These are phyloP conservation scores for Rafetus swinhoei DNA, from an alignment of 2,113 vertebrate species.

Conservation along the genomic window DNA sequence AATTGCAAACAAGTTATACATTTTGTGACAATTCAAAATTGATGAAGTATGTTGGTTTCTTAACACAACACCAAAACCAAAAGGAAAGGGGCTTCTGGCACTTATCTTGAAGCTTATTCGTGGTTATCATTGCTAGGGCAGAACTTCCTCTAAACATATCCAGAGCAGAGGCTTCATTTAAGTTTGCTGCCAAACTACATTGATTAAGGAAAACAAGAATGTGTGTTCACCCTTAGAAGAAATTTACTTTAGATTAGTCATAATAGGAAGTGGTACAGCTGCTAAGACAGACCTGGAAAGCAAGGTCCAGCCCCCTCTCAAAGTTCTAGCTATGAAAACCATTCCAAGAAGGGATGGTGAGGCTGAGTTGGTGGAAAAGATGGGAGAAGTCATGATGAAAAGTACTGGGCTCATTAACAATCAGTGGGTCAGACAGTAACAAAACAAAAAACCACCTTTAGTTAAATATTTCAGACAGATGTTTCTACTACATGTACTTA, in stretches of 20 bases:
- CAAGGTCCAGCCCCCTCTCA: not conserved
- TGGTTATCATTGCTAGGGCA: not conserved
- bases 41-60: constrained; percentile 3
- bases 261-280: constrained; percentile 63
- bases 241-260: constrained; percentile 38
- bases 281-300: constrained; percentile 56
- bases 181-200: constrained; percentile 35
- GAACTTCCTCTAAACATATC: constrained; percentile 24
- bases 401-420: not conserved
- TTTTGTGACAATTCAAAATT: constrained; percentile 33
- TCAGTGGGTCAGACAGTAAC: constrained; percentile 27
- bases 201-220: constrained; percentile 50
- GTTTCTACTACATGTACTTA: constrained; percentile 51
- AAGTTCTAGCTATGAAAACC: not conserved
- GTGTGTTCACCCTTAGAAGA: constrained; percentile 47
- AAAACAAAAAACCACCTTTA: constrained; percentile 47
- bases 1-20: not conserved
- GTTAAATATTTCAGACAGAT: constrained; percentile 43
- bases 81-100: not conserved
- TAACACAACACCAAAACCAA: not conserved
- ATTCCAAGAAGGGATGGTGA: not conserved
- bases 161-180: not conserved
- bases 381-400: constrained; percentile 53
- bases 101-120: accelerated
- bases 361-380: not conserved